Evolutionary conservation across 2,113 vertebrate species (phyloP), one percentile per base, ranked within the genome.

Genomic region (Austrofundulus limnaeus): DNA sequence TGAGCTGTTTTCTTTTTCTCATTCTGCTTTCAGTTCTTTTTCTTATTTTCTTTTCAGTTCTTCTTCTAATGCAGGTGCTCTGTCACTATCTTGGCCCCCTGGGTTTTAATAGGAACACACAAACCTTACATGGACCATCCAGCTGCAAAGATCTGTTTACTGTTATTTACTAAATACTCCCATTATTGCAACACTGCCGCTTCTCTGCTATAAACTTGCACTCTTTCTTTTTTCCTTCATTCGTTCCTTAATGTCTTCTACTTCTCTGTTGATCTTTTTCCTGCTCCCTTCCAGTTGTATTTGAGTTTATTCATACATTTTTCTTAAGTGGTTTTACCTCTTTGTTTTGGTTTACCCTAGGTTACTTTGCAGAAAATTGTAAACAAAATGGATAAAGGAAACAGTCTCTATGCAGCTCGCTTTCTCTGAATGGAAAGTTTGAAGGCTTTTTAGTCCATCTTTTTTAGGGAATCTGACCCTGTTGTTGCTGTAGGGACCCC

Each of bases 91-190:
- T 61, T 11, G 60, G 53, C 71, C 85, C 72, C 87, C 83, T 78
- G 78, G 63, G 81, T 76, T 90, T 93, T 91, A 86, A 90, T 77
- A 80, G 76, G 82, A 86, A 78, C 78, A 87, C 78, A 65, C 73
- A 64, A 74, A 72, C 80, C 86, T 90, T 85, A 82, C 72, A 87
- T 77, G 75, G 82, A 51, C 81, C 50, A 77, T 89, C 82, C 84
- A 89, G 92, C 91, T 92, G 92, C 87, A 84, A 68, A 61, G 72
- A 88, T 83, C 77, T 75, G 89, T 91, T 91, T 89, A 90, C 86
- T 31, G 79, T 76, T 88, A 87, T 93, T 90, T 92, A 90, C 86
- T 85, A 88, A 87, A 89, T 87, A 88, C 78, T 79, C 78, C 89
- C 85, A 84, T 86, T 73, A 77, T 87, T 88, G 84, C 85, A 80